Base-by-base conservation (phyloP, 2,113 vertebrate species). In the Peromyscus leucopus region DNA sequence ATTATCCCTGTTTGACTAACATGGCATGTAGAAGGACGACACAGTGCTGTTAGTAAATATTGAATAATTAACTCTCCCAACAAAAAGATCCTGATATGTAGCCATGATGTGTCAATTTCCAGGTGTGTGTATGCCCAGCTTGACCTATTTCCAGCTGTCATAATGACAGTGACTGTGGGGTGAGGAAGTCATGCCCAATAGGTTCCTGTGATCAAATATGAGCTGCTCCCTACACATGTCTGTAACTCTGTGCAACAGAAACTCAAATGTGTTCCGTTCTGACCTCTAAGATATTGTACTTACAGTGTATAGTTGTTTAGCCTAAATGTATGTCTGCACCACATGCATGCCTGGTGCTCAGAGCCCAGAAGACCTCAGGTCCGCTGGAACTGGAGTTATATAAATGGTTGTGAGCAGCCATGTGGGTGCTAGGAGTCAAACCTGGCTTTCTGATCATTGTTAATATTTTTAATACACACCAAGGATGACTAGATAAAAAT, bases 251-350 rank as follows among this genome's bases (percentile, higher is more conserved):
- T 48, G 79, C 17, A 79, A 83, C 55, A 88, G 13, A 15, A 88
- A 84, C 84, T 84, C n/a, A 90, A 28, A 39, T 90, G 5, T 85
- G 3, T 95, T 95, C 76, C n/a, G 91, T 19, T 75, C 5, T 96
- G 33, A 71, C 79, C 59, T 46, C 61, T 46, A 46, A 63, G 63
- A 19, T 1, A 28, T 17, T 42, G n/a, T 84, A 57, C 59, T 63
- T 65, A 26, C 0, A 1, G 7, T 61, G 28, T 26, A 11, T 7
- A 59, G 55, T 19, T 42, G 7, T 63, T 65, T 65, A 65, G 8
- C 26, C 15, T 85, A 85, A 65, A n/a, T 63, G 4, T 19, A 46
- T 21, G 24, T 46, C 59, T 65, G 15, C 1, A 85, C 7, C 26
- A 65, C 24, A 31, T 19, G 4, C 26, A 31, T 46, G 4, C 61